Evolutionary conservation across 2,113 vertebrate genomes (phyloP), one percentile per base, ranked within the genome.

Genomic region (Corythornis vintsioides): DNA sequence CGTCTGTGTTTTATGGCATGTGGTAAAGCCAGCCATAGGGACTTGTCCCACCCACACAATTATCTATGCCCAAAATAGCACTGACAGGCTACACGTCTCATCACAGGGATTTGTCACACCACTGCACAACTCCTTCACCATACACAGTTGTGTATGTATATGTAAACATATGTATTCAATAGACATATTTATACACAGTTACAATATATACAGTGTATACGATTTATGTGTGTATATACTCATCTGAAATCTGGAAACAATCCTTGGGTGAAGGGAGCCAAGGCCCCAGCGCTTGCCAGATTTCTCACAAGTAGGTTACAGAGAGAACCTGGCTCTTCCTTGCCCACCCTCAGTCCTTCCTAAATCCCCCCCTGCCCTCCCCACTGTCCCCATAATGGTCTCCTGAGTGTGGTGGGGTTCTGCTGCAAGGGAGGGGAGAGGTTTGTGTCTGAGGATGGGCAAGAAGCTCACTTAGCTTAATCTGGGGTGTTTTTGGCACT

Each of bases 81-180:
- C 16, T 11, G 18, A 13, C 0, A 0, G 35, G 50, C 45, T 53
- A 59, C 45, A 20, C 47, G 13, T 13, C 42, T 45, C 42, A 3
- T n/a, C 60, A 3, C 56, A 35, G n/a, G 47, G 29, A 69, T 19
- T 0, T 81, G 66, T 28, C 85, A 17, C 61, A 26, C 8, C 65
- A 47, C 33, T 11, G 61, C 56, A 19, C 3, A 5, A 18, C 71
- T 72, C 57, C 28, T 42, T 40, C 2, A 1, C 14, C 26, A 1
- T 3, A 15, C 66, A 13, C 43, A 19, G 0, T 0, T 3, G 1
- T 52, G 8, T 4, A 24, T 40, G 4, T 45, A 2, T 16, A 16
- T 57, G 1, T 56, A 10, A 13, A 78, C 25, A 33, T 2, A 15
- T 3, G 9, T 33, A 75, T 38, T 53, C 60, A 59, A 16, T 55